A percentile compares a stretch with the other conserved stretches of the same genome.
Evolutionary conservation across 2,888 invertebrate species (phyloP).

Genomic region (Phortica okadai): DNA sequence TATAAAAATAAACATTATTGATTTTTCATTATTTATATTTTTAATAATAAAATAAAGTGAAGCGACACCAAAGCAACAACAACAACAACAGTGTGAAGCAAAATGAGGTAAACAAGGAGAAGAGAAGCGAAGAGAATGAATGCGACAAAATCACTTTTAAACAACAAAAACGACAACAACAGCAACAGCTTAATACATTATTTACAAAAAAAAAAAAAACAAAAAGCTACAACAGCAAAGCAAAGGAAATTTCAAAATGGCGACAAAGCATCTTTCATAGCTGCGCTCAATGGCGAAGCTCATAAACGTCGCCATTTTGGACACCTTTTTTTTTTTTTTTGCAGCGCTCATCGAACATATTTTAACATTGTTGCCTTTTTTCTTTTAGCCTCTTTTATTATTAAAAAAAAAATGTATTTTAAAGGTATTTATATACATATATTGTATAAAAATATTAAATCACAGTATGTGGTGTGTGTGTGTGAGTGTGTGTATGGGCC

Average conservation of each 20-base stretch:
- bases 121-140: background rate
- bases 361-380: background rate
- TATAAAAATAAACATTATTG: slow-evolving; percentile 27
- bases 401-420: background rate
- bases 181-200: background rate
- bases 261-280: background rate
- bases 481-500: background rate
- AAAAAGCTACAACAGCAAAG: background rate
- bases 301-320: background rate
- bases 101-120: background rate
- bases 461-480: background rate
- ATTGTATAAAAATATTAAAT: background rate
- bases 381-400: background rate
- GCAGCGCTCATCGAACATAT: background rate
- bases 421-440: background rate
- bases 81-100: no score
- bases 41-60: slow-evolving; percentile 18
- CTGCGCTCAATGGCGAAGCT: no score
- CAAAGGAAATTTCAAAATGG: slow-evolving; percentile 3
- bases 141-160: background rate
- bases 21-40: slow-evolving; percentile 36
- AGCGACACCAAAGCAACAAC: background rate
- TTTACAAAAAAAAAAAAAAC: background rate
- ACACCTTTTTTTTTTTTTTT: background rate
- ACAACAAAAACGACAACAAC: background rate